A percentile compares a stretch with the other conserved stretches of the same genome.
Conservation (phyloP, 2,113 vertebrate genomes). For the Limnothrissa miodon region DNA sequence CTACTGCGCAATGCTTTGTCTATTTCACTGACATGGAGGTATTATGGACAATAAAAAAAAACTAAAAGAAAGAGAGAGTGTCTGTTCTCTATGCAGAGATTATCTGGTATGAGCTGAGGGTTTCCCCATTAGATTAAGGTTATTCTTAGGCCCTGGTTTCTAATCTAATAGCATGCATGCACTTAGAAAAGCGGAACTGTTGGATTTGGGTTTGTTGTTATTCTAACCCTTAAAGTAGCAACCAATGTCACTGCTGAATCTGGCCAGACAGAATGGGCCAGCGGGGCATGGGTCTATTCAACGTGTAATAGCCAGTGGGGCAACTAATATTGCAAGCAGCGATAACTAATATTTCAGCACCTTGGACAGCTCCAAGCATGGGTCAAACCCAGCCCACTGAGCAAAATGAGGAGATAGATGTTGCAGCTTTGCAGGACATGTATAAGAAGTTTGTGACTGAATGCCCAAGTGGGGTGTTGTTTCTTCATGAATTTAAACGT, state of each 20-base stretch:
- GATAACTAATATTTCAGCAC: slow-evolving; percentile 23
- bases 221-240: background rate
- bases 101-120: background rate
- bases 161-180: background rate
- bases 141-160: slow-evolving; percentile 7
- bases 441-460: slow-evolving; percentile 72
- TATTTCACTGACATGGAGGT: background rate
- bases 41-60: background rate
- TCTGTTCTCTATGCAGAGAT: slow-evolving; percentile 1
- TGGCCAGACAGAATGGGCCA: background rate
- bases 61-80: background rate
- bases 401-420: slow-evolving; percentile 56
- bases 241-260: background rate
- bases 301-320: background rate
- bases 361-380: slow-evolving; percentile 50
- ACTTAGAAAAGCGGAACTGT: background rate
- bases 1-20: background rate
- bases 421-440: slow-evolving; percentile 70
- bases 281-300: background rate
- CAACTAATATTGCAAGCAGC: background rate
- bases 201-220: background rate
- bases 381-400: slow-evolving; percentile 61
- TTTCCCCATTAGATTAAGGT: background rate
- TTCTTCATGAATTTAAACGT: slow-evolving; percentile 72
- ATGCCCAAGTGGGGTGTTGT: slow-evolving; percentile 68